Conservation (phyloP, 2,797 vertebrate genomes). For the Coluber constrictor region DNA sequence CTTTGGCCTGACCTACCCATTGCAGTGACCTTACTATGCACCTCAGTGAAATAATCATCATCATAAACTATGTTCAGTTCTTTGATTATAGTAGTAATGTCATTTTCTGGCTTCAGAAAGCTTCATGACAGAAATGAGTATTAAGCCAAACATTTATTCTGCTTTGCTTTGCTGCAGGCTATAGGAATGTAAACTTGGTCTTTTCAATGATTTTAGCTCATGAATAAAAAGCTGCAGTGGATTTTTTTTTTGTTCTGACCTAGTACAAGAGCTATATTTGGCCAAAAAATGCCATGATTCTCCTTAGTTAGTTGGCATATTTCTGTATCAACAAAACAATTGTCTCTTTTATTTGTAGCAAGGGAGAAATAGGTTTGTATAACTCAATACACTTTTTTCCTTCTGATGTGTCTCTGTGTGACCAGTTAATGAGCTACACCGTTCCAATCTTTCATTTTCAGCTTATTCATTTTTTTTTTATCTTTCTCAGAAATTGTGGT, state of each 20-base stretch:
- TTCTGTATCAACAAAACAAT: slow-evolving; percentile 76
- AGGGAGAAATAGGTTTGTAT: slow-evolving; percentile 70
- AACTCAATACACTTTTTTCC: slow-evolving; percentile 71
- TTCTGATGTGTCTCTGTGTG: slow-evolving; percentile 61
- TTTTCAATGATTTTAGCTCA: slow-evolving; percentile 73
- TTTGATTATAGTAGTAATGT: slow-evolving; percentile 63
- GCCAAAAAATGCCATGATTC: slow-evolving; percentile 76
- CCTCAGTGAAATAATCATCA: slow-evolving; percentile 13
- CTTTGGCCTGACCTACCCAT: slow-evolving; percentile 45
- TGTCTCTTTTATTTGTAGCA: slow-evolving; percentile 74
- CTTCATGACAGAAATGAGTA: slow-evolving; percentile 65
- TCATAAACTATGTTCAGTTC: slow-evolving; percentile 48
- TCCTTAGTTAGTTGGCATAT: slow-evolving; percentile 69
- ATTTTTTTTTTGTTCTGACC: slow-evolving; percentile 57
- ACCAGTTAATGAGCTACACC: slow-evolving; percentile 68
- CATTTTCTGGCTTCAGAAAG: slow-evolving; percentile 67
- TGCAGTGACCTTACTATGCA: slow-evolving; percentile 49
- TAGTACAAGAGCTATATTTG: slow-evolving; percentile 78
- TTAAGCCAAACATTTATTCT: slow-evolving; percentile 74
- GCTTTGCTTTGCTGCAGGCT: slow-evolving; percentile 66
- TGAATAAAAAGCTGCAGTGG: slow-evolving; percentile 70
- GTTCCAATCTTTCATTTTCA: slow-evolving; percentile 72
- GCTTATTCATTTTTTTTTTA: slow-evolving; percentile 66
- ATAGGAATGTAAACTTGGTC: slow-evolving; percentile 74
- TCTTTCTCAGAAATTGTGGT: slow-evolving; percentile 72